Conservation (phyloP, 30 jellyfish, hydroid and myxozoan species). For the Aurelia coerulea region DNA sequence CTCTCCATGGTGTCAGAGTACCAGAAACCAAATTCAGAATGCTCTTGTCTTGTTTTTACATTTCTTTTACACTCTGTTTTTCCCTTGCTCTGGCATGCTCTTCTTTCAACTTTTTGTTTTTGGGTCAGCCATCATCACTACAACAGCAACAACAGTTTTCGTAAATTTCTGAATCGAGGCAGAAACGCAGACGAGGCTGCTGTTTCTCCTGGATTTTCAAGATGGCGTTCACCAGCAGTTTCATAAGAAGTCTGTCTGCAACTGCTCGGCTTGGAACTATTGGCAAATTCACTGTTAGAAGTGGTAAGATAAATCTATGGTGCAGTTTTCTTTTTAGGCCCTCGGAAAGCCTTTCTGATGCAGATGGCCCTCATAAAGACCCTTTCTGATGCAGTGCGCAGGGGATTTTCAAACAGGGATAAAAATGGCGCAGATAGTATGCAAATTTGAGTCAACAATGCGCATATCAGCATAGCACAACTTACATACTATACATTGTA, state of each 20-base stretch:
- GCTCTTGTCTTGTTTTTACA: not conserved
- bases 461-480: no score
- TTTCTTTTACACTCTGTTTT: not conserved
- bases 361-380: not conserved
- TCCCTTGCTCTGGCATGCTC: not conserved
- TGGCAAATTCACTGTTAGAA: not conserved
- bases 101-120: no score
- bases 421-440: no score
- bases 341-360: not conserved
- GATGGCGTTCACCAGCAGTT: conserved; percentile 33
- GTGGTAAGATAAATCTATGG: conserved; percentile 2
- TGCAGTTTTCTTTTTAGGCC: not conserved
- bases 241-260: conserved; percentile 8
- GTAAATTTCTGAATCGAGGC: not conserved
- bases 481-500: no score
- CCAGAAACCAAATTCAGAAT: not conserved
- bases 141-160: not conserved
- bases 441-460: no score
- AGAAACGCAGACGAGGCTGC: not conserved
- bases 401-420: no score
- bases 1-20: conserved; percentile 18
- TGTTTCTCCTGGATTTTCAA: not conserved
- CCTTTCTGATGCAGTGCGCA: no score
- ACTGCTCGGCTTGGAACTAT: conserved; percentile 21
- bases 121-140: no score